A percentile compares a stretch with the other conserved stretches of the same genome.
phyloP scores from a whole-genome alignment of 2,797 vertebrate genomes.

The Rhabdophis nuchalis region DNA sequence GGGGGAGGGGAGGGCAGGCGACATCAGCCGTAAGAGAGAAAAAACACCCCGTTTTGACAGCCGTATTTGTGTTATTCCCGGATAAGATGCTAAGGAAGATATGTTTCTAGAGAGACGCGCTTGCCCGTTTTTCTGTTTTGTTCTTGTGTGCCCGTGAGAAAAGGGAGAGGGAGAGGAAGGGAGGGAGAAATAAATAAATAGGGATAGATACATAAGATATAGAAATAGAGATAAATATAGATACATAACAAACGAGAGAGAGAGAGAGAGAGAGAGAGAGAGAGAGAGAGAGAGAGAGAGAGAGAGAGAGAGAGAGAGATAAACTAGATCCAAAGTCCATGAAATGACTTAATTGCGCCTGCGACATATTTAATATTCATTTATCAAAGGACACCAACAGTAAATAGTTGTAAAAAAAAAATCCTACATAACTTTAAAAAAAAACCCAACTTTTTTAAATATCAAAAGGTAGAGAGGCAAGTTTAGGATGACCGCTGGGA shows the following conservation, averaged over 20 bases:
- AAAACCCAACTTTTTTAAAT: not conserved
- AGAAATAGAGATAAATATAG: too few relatives aligned
- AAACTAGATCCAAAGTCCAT: not conserved
- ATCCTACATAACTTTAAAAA: not conserved
- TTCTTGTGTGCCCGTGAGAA: too few relatives aligned
- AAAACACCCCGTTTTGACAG: not conserved
- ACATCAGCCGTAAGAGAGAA: not conserved
- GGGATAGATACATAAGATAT: too few relatives aligned
- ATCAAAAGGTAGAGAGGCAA: not conserved
- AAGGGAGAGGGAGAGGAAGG: rapidly evolving
- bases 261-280: not conserved
- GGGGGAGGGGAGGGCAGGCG: too few relatives aligned
- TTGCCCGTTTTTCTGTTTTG: not conserved
- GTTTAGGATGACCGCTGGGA: not conserved
- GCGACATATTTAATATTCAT: not conserved
- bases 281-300: not conserved
- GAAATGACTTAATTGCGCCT: not conserved
- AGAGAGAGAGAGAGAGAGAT: not conserved
- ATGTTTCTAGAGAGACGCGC: not conserved
- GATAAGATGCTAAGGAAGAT: too few relatives aligned
- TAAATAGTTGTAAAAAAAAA: not conserved
- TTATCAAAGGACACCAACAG: not conserved
- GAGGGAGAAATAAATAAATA: too few relatives aligned
- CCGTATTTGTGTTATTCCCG: not conserved
- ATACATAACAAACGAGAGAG: too few relatives aligned